Base-by-base conservation (phyloP, 2,113 vertebrate species). In the Boulengeromyrus knoepffleri region DNA sequence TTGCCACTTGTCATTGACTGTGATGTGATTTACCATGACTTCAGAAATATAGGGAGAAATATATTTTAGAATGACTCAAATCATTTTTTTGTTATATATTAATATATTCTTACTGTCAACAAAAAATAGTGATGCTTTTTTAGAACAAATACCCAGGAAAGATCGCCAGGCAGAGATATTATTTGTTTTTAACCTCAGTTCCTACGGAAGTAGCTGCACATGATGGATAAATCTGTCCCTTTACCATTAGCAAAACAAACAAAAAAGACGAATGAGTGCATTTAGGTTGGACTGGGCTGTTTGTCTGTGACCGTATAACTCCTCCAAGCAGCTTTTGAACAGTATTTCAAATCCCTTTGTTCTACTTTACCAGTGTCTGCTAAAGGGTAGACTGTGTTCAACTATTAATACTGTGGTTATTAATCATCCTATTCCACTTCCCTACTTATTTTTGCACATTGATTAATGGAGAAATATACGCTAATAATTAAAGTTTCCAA, bases 161-260 rank as follows among this genome's bases (percentile, higher is more conserved):
- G 45, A 85, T 47, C 42, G 7, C 2, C 39, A 85, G 45, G 45
- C 21, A 47, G 45, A 84, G 45, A 24, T n/a, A 85, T 85, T 47
- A 85, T 85, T 85, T 85, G 45, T 45, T 85, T 47, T 85, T 85
- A 85, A 85, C 83, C 31, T 87, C 85, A 0, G 13, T 53, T 87
- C 84, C 89, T 85, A 87, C 50, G 77, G 12, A 83, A 84, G 77
- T 66, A 80, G 87, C 66, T 24, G 49, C 45, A n/a, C 56, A 53
- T 90, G 91, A 90, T 88, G 80, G 89, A 91, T 91, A 80, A 87
- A 86, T 85, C 87, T 53, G 85, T 53, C 84, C 50, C n/a, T 53
- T 53, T 53, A 87, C 87, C 77, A 91, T 90, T 90, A 91, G 83
- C 83, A 86, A 90, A 91, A 90, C 77, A 91, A 91, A 90, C 91